Evolutionary conservation across 2,888 invertebrate genomes (phyloP).

Genomic region (Cyclophora punctaria): DNA sequence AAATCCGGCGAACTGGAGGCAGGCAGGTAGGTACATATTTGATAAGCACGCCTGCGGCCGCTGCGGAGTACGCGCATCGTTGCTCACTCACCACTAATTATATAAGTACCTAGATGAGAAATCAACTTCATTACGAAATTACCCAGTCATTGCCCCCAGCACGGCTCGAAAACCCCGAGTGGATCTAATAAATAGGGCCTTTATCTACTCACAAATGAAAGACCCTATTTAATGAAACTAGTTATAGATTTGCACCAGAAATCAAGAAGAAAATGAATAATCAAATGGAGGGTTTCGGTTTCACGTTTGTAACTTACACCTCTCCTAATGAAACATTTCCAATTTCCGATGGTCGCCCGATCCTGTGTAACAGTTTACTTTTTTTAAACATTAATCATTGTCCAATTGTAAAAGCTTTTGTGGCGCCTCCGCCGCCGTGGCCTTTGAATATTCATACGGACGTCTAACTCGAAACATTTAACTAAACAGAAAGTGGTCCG

Average conservation of each 20-base stretch:
- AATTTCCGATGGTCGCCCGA: slow-evolving; percentile 56
- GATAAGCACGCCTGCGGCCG: slow-evolving; percentile 62
- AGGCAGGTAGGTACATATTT: slow-evolving; percentile 71
- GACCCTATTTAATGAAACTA: too few relatives aligned
- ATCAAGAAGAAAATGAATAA: too few relatives aligned
- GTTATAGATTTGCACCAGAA: too few relatives aligned
- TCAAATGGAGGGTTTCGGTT: too few relatives aligned
- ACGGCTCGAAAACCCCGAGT: not conserved
- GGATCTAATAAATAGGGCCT: too few relatives aligned
- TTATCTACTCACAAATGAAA: too few relatives aligned
- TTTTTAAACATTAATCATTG: slow-evolving; percentile 66
- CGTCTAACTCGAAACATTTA: slow-evolving; percentile 34
- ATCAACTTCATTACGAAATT: slow-evolving; percentile 49
- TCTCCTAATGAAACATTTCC: slow-evolving; percentile 65
- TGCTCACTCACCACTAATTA: slow-evolving; percentile 65
- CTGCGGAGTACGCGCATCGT: slow-evolving; percentile 35
- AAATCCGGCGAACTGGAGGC: slow-evolving; percentile 66
- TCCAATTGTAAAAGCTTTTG: slow-evolving; percentile 56
- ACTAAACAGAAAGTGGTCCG: slow-evolving; percentile 21
- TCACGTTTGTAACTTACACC: slow-evolving; percentile 9
- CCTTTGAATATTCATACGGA: slow-evolving; percentile 39
- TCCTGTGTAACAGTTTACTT: slow-evolving; percentile 41
- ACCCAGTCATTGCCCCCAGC: slow-evolving; percentile 15
- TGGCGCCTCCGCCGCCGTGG: slow-evolving; percentile 20
- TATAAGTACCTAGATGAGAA: slow-evolving; percentile 47